A percentile compares a stretch with the other conserved stretches of the same genome.
Conservation (phyloP, 2,113 vertebrate genomes). For the Pica pica region DNA sequence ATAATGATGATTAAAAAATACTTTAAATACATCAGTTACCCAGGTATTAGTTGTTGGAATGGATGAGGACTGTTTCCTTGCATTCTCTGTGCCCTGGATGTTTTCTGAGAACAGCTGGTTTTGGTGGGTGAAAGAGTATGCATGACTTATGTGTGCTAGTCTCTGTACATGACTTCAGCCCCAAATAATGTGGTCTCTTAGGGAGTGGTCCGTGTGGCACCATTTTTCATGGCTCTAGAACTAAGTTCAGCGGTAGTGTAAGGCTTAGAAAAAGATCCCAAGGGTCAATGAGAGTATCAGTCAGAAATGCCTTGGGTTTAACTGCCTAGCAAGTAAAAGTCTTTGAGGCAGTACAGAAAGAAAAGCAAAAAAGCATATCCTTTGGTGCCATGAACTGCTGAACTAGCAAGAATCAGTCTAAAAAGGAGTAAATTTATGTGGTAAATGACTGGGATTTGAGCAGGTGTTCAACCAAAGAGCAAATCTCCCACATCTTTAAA, state of each 20-base stretch:
- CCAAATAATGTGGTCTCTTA: neutral
- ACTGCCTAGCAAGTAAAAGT: neutral
- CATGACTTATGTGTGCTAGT: neutral
- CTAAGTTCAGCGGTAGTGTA: neutral
- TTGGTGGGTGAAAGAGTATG: rapidly evolving
- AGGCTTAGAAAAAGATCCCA: neutral
- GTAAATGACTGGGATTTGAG: neutral
- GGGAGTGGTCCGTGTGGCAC: neutral
- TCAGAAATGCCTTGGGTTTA: neutral
- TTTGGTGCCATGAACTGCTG: neutral
- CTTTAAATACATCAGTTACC: neutral
- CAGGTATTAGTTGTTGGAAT: neutral
- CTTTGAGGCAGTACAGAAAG: neutral
- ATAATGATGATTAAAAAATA: neutral
- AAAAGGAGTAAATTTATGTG: neutral
- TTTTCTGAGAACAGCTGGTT: neutral
- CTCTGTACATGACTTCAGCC: neutral
- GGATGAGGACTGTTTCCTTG: neutral
- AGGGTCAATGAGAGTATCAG: neutral
- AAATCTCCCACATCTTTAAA: neutral
- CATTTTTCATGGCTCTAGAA: neutral
- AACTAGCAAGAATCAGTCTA: neutral
- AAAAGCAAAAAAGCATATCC: neutral
- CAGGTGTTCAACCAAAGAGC: neutral
- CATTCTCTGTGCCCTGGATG: neutral